Conservation (phyloP, 1,140 invertebrate genomes). For the Helicoverpa zea region DNA sequence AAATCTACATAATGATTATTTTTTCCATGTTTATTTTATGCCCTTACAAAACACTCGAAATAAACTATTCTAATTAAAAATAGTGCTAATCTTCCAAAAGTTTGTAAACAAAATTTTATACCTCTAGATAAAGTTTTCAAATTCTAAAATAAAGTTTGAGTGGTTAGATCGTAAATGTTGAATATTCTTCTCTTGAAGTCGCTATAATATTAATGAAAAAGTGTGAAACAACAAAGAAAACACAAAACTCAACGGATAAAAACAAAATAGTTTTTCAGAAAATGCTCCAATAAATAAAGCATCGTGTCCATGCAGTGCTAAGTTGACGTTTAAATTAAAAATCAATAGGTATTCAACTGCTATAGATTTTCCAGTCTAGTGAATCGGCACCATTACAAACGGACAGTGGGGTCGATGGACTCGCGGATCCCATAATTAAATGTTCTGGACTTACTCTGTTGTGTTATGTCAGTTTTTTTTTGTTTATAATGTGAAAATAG, state of each 20-base stretch:
- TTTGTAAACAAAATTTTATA: too few species aligned
- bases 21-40: not conserved
- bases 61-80: too few species aligned
- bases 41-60: not conserved
- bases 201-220: too few species aligned
- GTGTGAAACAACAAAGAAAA: too few species aligned
- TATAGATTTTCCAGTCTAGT: slow-evolving; percentile 67
- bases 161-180: too few species aligned
- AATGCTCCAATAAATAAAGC: not conserved
- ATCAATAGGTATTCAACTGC: slow-evolving; percentile 60
- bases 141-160: too few species aligned
- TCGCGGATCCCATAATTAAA: slow-evolving; percentile 32
- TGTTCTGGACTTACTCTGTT: slow-evolving; percentile 1
- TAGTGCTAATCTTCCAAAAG: too few species aligned
- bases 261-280: not conserved
- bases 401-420: slow-evolving; percentile 53
- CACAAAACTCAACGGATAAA: too few species aligned
- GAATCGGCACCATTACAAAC: slow-evolving; percentile 64
- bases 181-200: too few species aligned
- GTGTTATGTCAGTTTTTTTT: not conserved
- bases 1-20: not conserved
- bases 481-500: not conserved
- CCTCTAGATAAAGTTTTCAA: too few species aligned
- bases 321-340: slow-evolving; percentile 59
- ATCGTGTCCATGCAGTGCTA: not conserved